phyloP scores from a whole-genome alignment of 2,113 vertebrate genomes.

The Orthonyx spaldingii region DNA sequence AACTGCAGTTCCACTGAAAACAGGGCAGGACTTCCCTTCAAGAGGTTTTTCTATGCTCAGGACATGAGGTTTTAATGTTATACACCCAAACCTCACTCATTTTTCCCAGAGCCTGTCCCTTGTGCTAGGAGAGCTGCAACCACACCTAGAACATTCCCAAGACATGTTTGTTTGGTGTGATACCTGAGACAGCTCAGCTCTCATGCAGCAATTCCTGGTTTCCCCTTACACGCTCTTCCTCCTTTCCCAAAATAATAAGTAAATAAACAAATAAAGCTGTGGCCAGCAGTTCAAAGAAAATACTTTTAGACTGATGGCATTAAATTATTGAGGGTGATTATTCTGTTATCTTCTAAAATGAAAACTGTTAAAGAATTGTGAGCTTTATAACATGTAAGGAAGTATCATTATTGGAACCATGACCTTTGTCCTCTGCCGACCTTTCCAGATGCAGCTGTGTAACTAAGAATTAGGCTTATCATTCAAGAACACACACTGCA shows the following conservation, averaged over 20 bases:
- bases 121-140: background rate
- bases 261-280: background rate
- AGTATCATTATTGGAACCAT: background rate
- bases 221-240: background rate
- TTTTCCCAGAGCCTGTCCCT: background rate
- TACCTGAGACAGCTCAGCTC: rapidly evolving
- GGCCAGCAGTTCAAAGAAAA: background rate
- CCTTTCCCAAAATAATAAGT: background rate
- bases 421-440: conserved; percentile 10
- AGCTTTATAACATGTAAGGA: background rate
- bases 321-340: background rate
- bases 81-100: rapidly evolving
- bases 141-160: background rate
- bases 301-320: background rate
- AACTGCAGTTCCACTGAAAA: background rate
- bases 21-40: background rate
- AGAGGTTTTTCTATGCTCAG: background rate
- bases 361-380: background rate
- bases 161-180: background rate
- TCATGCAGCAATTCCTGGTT: background rate
- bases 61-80: background rate
- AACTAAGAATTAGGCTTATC: conserved; percentile 11
- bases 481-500: background rate
- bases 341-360: background rate
- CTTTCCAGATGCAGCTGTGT: background rate